phyloP scores from a whole-genome alignment of 2,888 invertebrate species.

The Chirona hameri region DNA sequence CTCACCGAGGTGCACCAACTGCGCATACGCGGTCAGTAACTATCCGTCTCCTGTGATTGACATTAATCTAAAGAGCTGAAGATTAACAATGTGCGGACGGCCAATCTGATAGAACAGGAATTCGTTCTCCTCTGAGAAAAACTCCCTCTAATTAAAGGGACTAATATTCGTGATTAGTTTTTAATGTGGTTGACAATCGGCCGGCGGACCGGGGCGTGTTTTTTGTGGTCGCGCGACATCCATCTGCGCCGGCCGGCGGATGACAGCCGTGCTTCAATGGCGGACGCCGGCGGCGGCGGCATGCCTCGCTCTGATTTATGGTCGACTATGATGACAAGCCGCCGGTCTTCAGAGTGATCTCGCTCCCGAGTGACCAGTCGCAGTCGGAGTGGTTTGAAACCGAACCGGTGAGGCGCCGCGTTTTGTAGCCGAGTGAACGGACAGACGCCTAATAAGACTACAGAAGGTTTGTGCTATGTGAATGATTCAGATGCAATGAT shows the following conservation, averaged over 20 bases:
- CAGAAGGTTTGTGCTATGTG: too few relatives aligned
- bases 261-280: neutral
- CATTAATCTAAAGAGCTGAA: neutral
- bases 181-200: neutral
- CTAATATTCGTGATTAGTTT: neutral
- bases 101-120: neutral
- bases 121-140: neutral
- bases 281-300: neutral
- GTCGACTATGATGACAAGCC: neutral
- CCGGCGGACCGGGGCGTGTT: neutral
- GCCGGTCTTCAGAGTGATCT: neutral
- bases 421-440: too few relatives aligned
- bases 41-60: neutral
- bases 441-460: too few relatives aligned
- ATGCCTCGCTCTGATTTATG: neutral
- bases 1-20: neutral
- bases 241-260: neutral
- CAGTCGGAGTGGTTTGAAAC: too few relatives aligned
- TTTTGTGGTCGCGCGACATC: neutral
- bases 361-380: neutral
- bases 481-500: too few relatives aligned
- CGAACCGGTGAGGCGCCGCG: too few relatives aligned
- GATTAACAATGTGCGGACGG: neutral
- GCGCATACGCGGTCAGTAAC: neutral
- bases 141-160: neutral